A percentile compares a stretch with the other conserved stretches of the same genome.
Evolutionary conservation across 2,888 invertebrate genomes (phyloP).

Genomic region (Leucophora obtusa): DNA sequence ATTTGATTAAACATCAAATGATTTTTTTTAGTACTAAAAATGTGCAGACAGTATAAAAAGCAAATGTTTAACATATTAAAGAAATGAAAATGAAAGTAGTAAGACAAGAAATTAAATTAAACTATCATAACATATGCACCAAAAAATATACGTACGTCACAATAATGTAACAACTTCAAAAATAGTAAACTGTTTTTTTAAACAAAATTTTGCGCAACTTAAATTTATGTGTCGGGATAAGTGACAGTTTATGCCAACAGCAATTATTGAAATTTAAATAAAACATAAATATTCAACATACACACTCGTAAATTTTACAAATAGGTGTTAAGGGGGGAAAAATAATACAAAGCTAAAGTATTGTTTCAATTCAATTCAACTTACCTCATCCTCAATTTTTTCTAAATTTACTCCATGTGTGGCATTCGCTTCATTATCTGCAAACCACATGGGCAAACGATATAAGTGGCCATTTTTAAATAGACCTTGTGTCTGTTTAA

Average conservation of each 20-base stretch:
- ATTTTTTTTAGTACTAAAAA: constrained; percentile 9
- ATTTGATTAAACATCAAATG: constrained; percentile 46
- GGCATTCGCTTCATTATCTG: constrained; percentile 86
- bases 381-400: constrained; percentile 81
- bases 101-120: constrained; percentile 48
- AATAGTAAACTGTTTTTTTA: constrained; percentile 1
- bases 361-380: constrained; percentile 52
- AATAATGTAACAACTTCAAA: constrained; percentile 8
- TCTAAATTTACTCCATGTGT: constrained; percentile 89
- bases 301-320: neutral
- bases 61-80: constrained; percentile 43
- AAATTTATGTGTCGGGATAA: neutral
- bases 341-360: neutral
- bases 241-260: constrained; percentile 27
- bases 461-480: constrained; percentile 83
- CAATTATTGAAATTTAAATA: constrained; percentile 24
- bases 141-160: neutral
- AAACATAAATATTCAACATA: neutral
- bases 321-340: neutral
- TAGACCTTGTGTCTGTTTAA: constrained; percentile 88
- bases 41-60: constrained; percentile 1
- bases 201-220: neutral
- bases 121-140: constrained; percentile 13
- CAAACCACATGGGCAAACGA: constrained; percentile 87
- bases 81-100: constrained; percentile 56